Evolutionary conservation across 2,888 invertebrate species (phyloP).

Genomic region (Macaria notata): DNA sequence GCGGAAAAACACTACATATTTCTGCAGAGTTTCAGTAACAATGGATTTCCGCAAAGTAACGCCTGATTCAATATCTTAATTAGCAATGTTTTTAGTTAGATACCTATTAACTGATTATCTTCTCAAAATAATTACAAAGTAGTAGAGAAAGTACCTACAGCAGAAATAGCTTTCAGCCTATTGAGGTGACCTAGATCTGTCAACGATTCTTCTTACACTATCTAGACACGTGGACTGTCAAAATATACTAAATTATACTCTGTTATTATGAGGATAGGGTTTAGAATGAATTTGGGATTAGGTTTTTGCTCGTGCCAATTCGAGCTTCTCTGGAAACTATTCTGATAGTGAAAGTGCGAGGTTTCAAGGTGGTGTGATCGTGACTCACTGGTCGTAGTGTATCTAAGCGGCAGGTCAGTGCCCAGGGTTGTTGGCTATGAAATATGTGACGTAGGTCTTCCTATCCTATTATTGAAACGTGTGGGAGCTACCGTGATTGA

Average conservation of each 20-base stretch:
- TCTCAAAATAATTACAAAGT: too few species aligned
- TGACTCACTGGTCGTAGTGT: constrained; percentile 13
- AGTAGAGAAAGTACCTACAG: too few species aligned
- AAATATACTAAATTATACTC: constrained; percentile 7
- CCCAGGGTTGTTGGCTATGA: constrained; percentile 2
- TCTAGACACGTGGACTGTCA: constrained; percentile 14
- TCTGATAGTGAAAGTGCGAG: constrained; percentile 33
- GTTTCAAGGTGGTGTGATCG: constrained; percentile 24
- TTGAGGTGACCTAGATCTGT: constrained; percentile 28
- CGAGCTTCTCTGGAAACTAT: constrained; percentile 20
- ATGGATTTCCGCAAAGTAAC: too few species aligned
- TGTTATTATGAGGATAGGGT: constrained; percentile 1
- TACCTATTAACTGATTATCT: too few species aligned
- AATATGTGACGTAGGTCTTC: too few species aligned
- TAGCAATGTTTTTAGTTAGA: too few species aligned
- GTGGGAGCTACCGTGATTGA: too few species aligned
- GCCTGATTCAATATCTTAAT: too few species aligned
- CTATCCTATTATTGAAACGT: too few species aligned
- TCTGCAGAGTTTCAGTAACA: too few species aligned
- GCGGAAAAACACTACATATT: too few species aligned
- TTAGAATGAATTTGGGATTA: constrained; percentile 14
- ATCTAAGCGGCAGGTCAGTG: constrained; percentile 19
- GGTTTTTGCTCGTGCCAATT: constrained; percentile 32
- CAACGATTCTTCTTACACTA: constrained; percentile 18
- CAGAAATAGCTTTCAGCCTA: too few species aligned